These are phyloP conservation scores for Drosophila fungiperda DNA, from an alignment of 2,888 invertebrate species.

Conservation along the genomic window DNA sequence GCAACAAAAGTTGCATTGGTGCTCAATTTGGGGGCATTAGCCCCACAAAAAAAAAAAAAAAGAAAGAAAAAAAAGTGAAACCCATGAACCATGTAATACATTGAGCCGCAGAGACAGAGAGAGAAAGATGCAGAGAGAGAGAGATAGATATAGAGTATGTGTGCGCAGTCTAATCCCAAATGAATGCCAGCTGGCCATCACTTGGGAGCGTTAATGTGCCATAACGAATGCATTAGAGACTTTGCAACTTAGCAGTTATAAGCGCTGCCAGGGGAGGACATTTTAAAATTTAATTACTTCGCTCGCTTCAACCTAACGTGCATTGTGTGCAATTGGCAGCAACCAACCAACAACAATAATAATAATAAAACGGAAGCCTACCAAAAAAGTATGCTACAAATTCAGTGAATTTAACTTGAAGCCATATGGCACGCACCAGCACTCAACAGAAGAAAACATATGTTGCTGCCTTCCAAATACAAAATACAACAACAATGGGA, in stretches of 20 bases:
- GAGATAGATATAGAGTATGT: background rate
- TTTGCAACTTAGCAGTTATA: slow-evolving; percentile 42
- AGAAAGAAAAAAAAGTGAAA: background rate
- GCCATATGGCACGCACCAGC: slow-evolving; percentile 43
- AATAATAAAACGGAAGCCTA: slow-evolving; percentile 28
- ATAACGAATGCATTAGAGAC: slow-evolving; percentile 78
- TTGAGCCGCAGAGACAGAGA: slow-evolving; percentile 36
- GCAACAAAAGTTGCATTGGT: slow-evolving; percentile 23
- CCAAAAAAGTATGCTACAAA: slow-evolving; percentile 59
- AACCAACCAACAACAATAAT: background rate
- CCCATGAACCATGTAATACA: slow-evolving; percentile 71
- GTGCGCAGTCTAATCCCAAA: slow-evolving; percentile 53
- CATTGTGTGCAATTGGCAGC: slow-evolving; percentile 17
- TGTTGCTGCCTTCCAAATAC: slow-evolving; percentile 54
- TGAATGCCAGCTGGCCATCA: slow-evolving; percentile 62
- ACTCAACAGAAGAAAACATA: slow-evolving; percentile 57
- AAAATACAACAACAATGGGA: slow-evolving; percentile 55
- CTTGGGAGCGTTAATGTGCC: slow-evolving; percentile 77
- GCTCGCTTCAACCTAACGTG: slow-evolving; percentile 15
- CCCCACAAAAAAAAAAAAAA: slow-evolving; percentile 20
- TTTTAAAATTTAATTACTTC: slow-evolving; percentile 74
- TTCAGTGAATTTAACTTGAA: slow-evolving; percentile 30
- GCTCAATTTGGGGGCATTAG: slow-evolving; percentile 43
- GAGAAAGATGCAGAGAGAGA: background rate
- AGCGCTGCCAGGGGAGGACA: slow-evolving; percentile 49